phyloP scores from a whole-genome alignment of 2,113 vertebrate species.

The Daubentonia madagascariensis region DNA sequence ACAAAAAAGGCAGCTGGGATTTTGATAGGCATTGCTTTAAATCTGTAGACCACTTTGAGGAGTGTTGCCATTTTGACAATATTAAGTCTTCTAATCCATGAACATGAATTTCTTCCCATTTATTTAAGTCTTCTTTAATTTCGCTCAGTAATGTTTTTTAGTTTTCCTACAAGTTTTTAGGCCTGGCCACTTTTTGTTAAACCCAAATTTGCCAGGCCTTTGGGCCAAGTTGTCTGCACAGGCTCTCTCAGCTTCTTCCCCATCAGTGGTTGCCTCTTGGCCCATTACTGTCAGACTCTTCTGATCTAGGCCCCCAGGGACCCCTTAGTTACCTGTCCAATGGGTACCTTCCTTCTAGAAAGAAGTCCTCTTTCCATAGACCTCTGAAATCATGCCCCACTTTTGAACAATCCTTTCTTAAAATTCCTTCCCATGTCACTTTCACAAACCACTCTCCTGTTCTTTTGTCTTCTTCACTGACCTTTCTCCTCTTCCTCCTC shows the following conservation, averaged over 20 bases:
- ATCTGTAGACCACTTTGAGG: background rate
- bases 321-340: background rate
- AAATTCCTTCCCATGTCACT: background rate
- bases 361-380: background rate
- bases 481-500: background rate
- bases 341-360: background rate
- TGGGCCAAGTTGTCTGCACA: background rate
- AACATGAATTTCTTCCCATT: background rate
- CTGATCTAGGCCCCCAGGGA: background rate
- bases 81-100: background rate
- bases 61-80: background rate
- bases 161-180: too few relatives aligned
- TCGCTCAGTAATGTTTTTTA: background rate
- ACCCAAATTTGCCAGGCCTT: background rate
- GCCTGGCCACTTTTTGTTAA: too few relatives aligned
- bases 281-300: background rate
- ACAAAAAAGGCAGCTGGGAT: background rate
- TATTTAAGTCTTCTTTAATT: background rate
- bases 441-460: background rate
- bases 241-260: background rate
- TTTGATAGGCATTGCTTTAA: background rate
- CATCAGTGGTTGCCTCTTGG: background rate
- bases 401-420: background rate
- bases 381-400: background rate
- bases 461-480: background rate